Base-by-base conservation (phyloP, 2,888 invertebrate species). In the Steinernema carpocapsae region DNA sequence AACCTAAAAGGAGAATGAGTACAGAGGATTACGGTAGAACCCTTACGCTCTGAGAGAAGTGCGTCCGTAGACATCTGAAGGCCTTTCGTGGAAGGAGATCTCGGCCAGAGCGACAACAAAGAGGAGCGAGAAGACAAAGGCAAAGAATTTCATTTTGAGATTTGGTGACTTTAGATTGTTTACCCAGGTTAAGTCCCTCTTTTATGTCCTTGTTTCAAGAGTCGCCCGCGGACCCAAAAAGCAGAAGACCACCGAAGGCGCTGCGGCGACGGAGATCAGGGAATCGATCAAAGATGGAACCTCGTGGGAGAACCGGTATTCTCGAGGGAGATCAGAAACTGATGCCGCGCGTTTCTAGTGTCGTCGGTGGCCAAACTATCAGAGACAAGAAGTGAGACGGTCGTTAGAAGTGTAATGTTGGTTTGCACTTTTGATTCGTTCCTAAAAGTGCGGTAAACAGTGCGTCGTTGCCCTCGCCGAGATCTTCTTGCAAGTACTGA, bases 1-100 rank as follows among this genome's bases (percentile, higher is more conserved):
- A 56, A 56, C 26, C 56, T 56, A 19, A 56, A 43, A 14, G 43
- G 43, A 43, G 43, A 43, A 43, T 14, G 43, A 43, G 43, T 7
- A 43, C 10, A 14, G 43, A 43, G 43, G 43, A 14, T 7, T 43
- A 43, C 43, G 43, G 43, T 43, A 43, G 56, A 26, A 56, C 56
- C 22, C n/a, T n/a, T 19, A 56, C 56, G 56, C 56, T 56, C 56
- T 56, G 26, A 56, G 56, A 26, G n/a, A 26, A 56, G 51, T 6
- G 51, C 14, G 56, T 56, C 56, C 26, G 26, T 7, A 4, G n/a
- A 48, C 14, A 7, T 43, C 43, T 14, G 43, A 43, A 14, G 14
- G 7, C n/a, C n/a, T n/a, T n/a, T n/a, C n/a, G n/a, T n/a, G n/a
- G 6, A 26, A 19, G 56, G 6, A 10, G 24, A 56, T 22, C 6